Conservation (phyloP, 2,888 invertebrate genomes). For the Notodonta dromedarius region DNA sequence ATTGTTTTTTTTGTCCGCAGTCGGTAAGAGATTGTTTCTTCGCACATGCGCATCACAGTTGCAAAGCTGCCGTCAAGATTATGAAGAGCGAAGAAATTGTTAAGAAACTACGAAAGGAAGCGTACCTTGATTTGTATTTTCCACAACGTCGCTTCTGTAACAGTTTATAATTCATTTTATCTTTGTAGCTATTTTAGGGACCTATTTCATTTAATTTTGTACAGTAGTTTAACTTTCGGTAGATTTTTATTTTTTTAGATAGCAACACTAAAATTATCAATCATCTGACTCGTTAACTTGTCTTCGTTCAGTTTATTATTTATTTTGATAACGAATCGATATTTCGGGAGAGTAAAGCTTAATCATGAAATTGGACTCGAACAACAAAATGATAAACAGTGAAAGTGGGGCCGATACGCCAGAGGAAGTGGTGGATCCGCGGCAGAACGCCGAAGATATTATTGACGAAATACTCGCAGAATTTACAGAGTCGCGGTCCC, state of each 20-base stretch:
- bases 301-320: conserved; percentile 58
- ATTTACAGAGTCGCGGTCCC: conserved; percentile 73
- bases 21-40: conserved; percentile 81
- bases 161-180: conserved; percentile 20
- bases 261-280: conserved; percentile 60
- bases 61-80: conserved; percentile 78
- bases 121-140: conserved; percentile 75
- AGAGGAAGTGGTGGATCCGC: conserved; percentile 73
- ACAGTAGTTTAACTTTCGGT: conserved; percentile 8
- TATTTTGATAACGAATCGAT: conserved; percentile 68
- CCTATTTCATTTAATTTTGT: conserved; percentile 4
- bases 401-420: conserved; percentile 72
- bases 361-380: conserved; percentile 80
- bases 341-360: conserved; percentile 37
- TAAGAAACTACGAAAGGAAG: conserved; percentile 77
- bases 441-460: conserved; percentile 78
- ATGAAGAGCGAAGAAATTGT: conserved; percentile 76
- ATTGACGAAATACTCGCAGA: conserved; percentile 80
- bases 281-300: conserved; percentile 67
- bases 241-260: conserved; percentile 20
- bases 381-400: conserved; percentile 78
- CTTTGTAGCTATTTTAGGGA: conserved; percentile 6
- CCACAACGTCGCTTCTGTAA: conserved; percentile 72
- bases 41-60: conserved; percentile 78
- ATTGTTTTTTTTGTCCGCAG: conserved; percentile 45